phyloP scores from a whole-genome alignment of 2,113 vertebrate species.

The Nannospalax galili region DNA sequence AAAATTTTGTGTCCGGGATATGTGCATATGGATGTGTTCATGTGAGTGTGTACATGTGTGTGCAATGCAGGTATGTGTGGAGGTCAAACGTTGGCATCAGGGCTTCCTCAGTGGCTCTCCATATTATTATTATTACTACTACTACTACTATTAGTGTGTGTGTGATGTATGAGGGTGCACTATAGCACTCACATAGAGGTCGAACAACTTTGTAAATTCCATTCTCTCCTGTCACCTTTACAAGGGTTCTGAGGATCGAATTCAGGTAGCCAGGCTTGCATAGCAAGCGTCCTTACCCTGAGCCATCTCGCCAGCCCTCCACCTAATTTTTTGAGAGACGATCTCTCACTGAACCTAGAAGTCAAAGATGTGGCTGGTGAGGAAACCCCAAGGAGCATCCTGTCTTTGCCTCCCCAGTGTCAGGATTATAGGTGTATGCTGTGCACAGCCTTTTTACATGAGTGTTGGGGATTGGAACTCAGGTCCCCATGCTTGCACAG shows the following conservation, averaged over 20 bases:
- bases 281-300: background rate
- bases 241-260: background rate
- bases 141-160: background rate
- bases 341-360: background rate
- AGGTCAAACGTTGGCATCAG: background rate
- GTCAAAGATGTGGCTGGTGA: background rate
- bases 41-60: background rate
- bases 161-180: background rate
- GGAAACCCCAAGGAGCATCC: background rate
- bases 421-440: fast-evolving
- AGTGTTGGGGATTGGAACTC: background rate
- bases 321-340: background rate
- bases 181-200: background rate
- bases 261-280: too few species aligned
- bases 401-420: background rate
- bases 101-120: background rate
- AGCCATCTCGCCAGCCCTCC: background rate
- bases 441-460: too few species aligned
- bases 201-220: background rate
- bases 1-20: background rate
- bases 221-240: background rate
- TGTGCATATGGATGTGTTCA: background rate
- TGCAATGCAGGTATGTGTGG: background rate
- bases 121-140: background rate
- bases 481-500: too few species aligned